These are phyloP conservation scores for Plebejus anna DNA, from an alignment of 2,888 invertebrate species.

Conservation along the genomic window DNA sequence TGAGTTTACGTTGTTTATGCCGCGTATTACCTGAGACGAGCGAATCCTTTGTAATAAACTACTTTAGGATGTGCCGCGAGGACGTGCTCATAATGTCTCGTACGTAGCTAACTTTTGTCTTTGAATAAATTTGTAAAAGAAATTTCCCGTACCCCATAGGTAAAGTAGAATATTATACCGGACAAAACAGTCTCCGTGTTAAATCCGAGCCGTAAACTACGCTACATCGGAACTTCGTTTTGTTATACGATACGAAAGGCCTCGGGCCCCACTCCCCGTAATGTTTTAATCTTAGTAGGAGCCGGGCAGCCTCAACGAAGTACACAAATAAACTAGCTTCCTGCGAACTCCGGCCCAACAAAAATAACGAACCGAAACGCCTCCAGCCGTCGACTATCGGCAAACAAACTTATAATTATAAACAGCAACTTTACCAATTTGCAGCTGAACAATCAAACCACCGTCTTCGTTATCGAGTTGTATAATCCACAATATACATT, in stretches of 20 bases:
- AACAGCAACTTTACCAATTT: conserved; percentile 41
- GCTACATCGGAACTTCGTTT: background rate
- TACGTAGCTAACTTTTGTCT: background rate
- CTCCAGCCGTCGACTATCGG: conserved; percentile 24
- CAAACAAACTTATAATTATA: conserved; percentile 36
- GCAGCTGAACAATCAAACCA: conserved; percentile 35
- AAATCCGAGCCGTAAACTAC: background rate
- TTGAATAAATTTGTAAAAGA: background rate
- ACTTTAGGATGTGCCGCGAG: background rate
- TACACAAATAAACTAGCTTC: conserved; percentile 6
- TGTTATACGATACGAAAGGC: background rate
- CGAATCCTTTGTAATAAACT: conserved; percentile 14
- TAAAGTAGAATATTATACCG: background rate
- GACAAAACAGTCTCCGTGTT: background rate
- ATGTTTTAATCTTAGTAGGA: background rate
- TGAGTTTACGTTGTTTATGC: conserved; percentile 8
- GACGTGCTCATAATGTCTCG: background rate
- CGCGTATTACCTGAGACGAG: conserved; percentile 5
- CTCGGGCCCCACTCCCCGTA: background rate
- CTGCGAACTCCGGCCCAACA: background rate
- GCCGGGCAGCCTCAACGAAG: background rate
- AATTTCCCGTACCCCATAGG: background rate
- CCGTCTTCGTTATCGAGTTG: conserved; percentile 19
- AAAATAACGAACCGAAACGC: conserved; percentile 14
- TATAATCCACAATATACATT: conserved; percentile 12